These are phyloP conservation scores for Rallus limicola DNA, from an alignment of 2,113 vertebrate genomes.

Conservation along the genomic window DNA sequence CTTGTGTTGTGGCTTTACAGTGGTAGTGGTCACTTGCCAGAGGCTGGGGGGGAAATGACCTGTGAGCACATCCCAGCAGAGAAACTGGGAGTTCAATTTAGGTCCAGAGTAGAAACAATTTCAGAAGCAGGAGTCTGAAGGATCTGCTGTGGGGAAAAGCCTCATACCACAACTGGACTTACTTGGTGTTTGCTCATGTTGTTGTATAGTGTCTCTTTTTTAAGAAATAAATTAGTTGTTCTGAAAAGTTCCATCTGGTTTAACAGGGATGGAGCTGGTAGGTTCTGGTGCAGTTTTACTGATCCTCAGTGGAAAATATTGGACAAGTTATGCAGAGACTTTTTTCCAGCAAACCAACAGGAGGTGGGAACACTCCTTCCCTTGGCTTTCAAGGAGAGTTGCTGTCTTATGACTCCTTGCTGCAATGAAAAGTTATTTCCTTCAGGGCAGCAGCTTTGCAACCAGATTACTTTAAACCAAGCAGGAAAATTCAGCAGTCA, in stretches of 20 bases:
- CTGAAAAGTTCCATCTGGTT: not conserved
- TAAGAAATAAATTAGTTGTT: not conserved
- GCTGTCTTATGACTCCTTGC: constrained; percentile 39
- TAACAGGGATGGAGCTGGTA: not conserved
- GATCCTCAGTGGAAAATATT: not conserved
- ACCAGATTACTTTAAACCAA: not conserved
- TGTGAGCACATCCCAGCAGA: not conserved
- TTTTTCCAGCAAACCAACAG: constrained; percentile 7
- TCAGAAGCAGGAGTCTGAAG: not conserved
- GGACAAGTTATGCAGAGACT: constrained; percentile 15
- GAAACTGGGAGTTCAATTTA: not conserved
- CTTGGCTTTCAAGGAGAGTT: constrained; percentile 22
- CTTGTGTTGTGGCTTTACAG: not conserved
- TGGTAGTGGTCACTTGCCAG: not conserved
- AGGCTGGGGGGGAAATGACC: not conserved
- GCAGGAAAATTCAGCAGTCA: not conserved
- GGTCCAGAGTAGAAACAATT: not conserved
- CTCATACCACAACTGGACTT: not conserved
- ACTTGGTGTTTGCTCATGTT: not conserved
- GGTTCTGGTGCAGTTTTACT: not conserved
- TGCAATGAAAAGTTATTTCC: constrained; percentile 28
- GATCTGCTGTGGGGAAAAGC: not conserved
- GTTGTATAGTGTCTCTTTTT: not conserved
- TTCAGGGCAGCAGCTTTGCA: constrained; percentile 2
- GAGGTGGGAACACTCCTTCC: constrained; percentile 30